Conservation (phyloP, 2,113 vertebrate species). For the Helogale parvula region DNA sequence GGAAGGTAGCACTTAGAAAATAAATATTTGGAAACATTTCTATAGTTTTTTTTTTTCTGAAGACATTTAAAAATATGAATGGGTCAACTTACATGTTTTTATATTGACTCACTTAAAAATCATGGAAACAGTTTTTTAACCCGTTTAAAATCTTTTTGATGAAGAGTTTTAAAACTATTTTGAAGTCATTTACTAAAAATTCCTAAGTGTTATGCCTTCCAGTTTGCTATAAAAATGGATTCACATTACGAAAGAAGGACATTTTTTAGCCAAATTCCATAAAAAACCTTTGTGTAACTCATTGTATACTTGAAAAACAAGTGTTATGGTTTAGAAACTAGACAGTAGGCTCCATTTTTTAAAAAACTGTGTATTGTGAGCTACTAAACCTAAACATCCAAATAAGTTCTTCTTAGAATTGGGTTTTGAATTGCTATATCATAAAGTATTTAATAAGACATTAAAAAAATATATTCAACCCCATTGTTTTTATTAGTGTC, state of each 20-base stretch:
- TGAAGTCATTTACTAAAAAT: constrained; percentile 22
- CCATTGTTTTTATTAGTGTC: neutral
- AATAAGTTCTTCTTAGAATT: constrained; percentile 28
- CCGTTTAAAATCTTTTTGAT: neutral
- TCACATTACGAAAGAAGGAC: neutral
- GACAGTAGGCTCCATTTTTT: neutral
- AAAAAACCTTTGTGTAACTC: neutral
- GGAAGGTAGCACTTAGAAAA: neutral
- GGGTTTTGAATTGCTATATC: neutral
- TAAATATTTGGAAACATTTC: neutral
- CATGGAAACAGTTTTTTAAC: neutral
- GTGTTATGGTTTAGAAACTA: constrained; percentile 13
- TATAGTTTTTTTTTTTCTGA: neutral
- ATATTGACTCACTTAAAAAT: neutral
- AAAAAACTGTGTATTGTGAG: neutral
- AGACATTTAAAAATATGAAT: constrained; percentile 39
- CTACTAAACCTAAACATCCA: neutral
- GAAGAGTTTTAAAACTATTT: constrained; percentile 35
- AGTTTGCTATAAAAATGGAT: neutral
- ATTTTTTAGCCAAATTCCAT: constrained; percentile 18
- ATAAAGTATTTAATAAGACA: neutral
- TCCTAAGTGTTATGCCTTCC: neutral
- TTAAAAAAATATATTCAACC: neutral
- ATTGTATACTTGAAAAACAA: neutral
- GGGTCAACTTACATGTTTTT: neutral